Evolutionary conservation across 1,140 invertebrate genomes (phyloP), one percentile per base, ranked within the genome.

Genomic region (Drosophila ananassae): DNA sequence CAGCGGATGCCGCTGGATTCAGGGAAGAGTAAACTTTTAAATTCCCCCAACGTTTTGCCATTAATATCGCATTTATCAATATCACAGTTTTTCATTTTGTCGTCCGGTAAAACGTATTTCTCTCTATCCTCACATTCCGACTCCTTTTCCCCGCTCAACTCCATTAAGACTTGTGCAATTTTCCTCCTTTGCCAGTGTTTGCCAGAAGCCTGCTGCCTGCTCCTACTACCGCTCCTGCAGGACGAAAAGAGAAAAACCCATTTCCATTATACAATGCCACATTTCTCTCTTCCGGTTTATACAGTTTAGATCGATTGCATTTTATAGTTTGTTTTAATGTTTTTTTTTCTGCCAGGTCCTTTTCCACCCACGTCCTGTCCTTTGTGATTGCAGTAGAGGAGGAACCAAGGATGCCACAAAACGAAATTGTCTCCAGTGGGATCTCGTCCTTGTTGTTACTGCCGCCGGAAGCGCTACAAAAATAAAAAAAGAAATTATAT

Each of bases 311-410:
- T 85, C 82, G 82, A 85, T 85, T 87, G 82, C 82, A 85, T 85
- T 87, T 85, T 87, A 85, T 87, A 87, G 82, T 82, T 87, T 81
- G 78, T 87, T 87, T 85, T 87, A 87, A 87, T 87, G 83, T 82
- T 78, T 79, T 74, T 73, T 46, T 37, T 63, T 44, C 10, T 21
- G 41, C 41, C 41, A 41, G n/a, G n/a, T 47, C 44, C 44, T 21
- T 22, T 47, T 61, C 53, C 55, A 52, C 21, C 64, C 57, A 25
- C 54, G 13, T 71, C 46, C 48, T 78, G 60, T 56, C 55, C 51
- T 68, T 69, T 68, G 66, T 68, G 66, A 69, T 56, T 55, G 63
- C 66, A 37, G 8, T 10, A 13, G 3, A 21, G 25, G 17, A 76
- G 61, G 77, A 56, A 68, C 51, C 52, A 75, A 79, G 67, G 63